Evolutionary conservation across 2,888 invertebrate species (phyloP), one percentile per base, ranked within the genome.

Genomic region (Poecilobothrus nobilitatus): DNA sequence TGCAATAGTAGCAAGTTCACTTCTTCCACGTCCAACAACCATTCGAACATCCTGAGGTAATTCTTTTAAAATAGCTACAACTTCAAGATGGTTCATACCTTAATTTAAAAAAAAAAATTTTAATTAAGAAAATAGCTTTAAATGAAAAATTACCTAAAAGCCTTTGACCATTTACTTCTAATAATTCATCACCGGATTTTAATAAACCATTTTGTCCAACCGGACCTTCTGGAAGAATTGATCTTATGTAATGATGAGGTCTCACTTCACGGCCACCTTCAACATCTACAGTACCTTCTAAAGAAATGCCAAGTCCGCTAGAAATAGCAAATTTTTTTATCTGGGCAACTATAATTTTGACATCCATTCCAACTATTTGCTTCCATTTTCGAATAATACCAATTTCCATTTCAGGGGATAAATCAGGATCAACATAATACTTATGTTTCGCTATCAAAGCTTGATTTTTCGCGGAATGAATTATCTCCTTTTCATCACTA

Each of bases 211-310:
- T 96, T 73, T 91, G 88, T 7, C 97, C 98, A 2, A 99, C 97
- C 0, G 99, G 98, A 1, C 99, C 98, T 81, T 97, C 96, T n/a
- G 94, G 91, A 75, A 98, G 85, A 76, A 99, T 96, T 68, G 95
- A 95, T 74, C 98, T 89, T 78, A 99, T 97, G 82, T 97, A 98
- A 84, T 98, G 99, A 83, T 99, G 99, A 2, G 99, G 98, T 70
- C 97, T 87, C 64, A 97, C 95, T 84, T 99, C 98, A 69, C 93
- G 88, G 0, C 98, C 98, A 0, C 98, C 98, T 78, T 93, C 91
- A 68, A 99, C 97, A 81, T 99, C 99, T 63, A 97, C 98, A 0
- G 99, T 99, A 67, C 99, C 98, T 81, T 98, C 97, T 72, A 98
- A 85, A 67, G 96, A 97, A 76, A 99, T 97, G 53, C 98, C 98